Conservation (phyloP, 2,113 vertebrate species). For the Anas platyrhynchos region DNA sequence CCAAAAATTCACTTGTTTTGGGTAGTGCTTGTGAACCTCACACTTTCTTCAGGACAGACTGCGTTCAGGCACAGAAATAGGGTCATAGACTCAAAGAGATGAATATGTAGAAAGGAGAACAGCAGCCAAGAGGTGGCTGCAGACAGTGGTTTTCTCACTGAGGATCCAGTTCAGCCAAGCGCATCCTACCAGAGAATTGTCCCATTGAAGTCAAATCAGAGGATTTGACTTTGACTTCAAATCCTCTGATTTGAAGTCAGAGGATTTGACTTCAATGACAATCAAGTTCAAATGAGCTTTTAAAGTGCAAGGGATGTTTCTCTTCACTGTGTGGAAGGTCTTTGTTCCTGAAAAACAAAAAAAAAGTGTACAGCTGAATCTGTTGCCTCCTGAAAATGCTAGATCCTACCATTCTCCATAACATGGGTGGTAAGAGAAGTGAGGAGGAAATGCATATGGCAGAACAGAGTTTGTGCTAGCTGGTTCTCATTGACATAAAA, state of each 20-base stretch:
- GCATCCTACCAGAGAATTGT: constrained; percentile 4
- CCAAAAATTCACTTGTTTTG: not conserved
- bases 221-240: not conserved
- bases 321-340: not conserved
- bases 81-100: not conserved
- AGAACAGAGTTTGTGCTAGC: not conserved
- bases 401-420: not conserved
- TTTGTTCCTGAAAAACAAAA: not conserved
- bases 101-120: not conserved
- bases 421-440: not conserved
- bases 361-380: not conserved
- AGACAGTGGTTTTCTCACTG: constrained; percentile 10
- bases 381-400: not conserved
- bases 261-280: too few species aligned
- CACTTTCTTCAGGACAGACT: not conserved
- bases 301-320: constrained; percentile 13
- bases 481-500: not conserved
- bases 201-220: constrained; percentile 31
- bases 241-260: too few species aligned
- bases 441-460: not conserved
- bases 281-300: constrained; percentile 36
- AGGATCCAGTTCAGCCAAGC: constrained; percentile 3
- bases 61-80: not conserved
- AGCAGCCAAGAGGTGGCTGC: not conserved
- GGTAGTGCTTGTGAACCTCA: not conserved